Percentiles rank a stretch among this genome's conserved stretches.
These are phyloP conservation scores for honey bee (Apis mellifera) DNA, from an alignment of 1,140 invertebrate genomes.

Conservation along the genomic window Amel_HAv3.1 CM009935.2:9292001-9292500, in stretches of 20 bases:
- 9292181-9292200: conserved; percentile 63
- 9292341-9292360: too few species aligned
- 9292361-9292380: conserved; percentile 29
- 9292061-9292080: background rate
- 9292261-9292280: conserved; percentile 69
- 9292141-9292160: conserved; percentile 66
- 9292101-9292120: background rate
- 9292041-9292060: background rate
- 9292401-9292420: background rate
- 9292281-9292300: conserved; percentile 48
- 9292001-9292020: conserved; percentile 61
- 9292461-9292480: background rate
- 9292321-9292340: too few species aligned
- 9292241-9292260: conserved; percentile 70
- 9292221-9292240: conserved; percentile 61
- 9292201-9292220: conserved; percentile 65
- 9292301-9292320: too few species aligned
- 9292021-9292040: conserved; percentile 48
- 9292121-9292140: conserved; percentile 44
- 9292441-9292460: too few species aligned
- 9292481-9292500: background rate
- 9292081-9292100: too few species aligned
- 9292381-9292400: background rate
- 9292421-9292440: too few species aligned
- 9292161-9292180: conserved; percentile 71